Evolutionary conservation across 1,140 invertebrate species (phyloP).

Genomic region (Drosophila ogumai): DNA sequence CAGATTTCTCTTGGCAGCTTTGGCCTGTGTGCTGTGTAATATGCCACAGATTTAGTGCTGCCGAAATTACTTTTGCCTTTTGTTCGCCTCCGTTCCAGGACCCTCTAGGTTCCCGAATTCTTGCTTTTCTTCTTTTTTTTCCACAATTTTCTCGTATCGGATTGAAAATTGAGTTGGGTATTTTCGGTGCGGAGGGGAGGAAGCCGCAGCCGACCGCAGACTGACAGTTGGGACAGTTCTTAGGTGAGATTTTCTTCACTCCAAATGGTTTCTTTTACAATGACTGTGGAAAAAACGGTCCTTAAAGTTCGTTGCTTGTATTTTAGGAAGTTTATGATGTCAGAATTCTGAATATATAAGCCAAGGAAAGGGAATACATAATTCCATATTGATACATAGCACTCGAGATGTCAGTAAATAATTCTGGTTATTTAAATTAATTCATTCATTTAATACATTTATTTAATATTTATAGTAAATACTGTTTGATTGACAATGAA

Average conservation of each 20-base stretch:
- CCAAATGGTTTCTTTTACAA: conserved; percentile 20
- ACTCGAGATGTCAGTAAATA: neutral
- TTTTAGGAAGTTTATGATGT: neutral
- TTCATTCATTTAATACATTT: neutral
- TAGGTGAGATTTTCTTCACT: conserved; percentile 39
- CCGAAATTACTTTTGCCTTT: conserved; percentile 64
- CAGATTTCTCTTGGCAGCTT: conserved; percentile 50
- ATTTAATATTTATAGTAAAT: neutral
- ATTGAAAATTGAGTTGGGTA: conserved; percentile 65
- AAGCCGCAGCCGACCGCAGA: conserved; percentile 26
- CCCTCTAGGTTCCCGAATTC: neutral
- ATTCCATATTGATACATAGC: neutral
- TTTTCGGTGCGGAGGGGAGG: conserved; percentile 8
- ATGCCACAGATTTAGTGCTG: conserved; percentile 62
- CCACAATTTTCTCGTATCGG: conserved; percentile 37
- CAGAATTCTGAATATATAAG: neutral
- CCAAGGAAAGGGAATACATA: neutral
- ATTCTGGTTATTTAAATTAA: neutral
- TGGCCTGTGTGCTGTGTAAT: conserved; percentile 51
- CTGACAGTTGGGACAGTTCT: conserved; percentile 37
- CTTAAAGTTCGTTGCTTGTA: conserved; percentile 10
- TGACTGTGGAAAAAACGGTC: neutral
- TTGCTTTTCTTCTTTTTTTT: conserved; percentile 13
- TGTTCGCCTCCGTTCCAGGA: conserved; percentile 34
- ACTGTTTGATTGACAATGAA: neutral